A percentile compares a stretch with the other conserved stretches of the same genome.
These are phyloP conservation scores for Caenorhabditis panamensis DNA, from an alignment of 2,888 invertebrate species.

Conservation along the genomic window DNA sequence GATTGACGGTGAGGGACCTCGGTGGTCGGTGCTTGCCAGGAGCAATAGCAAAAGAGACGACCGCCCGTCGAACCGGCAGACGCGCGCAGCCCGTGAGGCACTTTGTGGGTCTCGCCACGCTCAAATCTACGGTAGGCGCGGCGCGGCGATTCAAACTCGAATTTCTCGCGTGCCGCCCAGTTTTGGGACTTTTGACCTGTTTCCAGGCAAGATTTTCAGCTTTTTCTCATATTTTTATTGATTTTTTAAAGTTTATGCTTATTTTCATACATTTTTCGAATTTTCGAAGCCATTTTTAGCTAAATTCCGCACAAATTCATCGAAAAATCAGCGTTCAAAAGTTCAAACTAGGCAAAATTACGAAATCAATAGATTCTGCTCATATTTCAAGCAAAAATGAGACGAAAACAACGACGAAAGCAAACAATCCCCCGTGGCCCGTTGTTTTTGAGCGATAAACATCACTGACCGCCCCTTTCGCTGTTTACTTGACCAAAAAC, in stretches of 20 bases:
- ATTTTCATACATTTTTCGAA: background rate
- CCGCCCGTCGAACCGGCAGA: conserved; percentile 54
- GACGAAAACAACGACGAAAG: conserved; percentile 13
- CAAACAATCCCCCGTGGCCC: conserved; percentile 9
- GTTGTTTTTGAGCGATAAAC: conserved; percentile 23
- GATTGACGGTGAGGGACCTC: conserved; percentile 56
- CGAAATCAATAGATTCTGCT: conserved; percentile 3
- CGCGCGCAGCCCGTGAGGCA: conserved; percentile 56
- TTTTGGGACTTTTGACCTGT: conserved; percentile 38
- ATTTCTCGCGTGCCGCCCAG: conserved; percentile 56
- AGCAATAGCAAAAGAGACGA: conserved; percentile 54
- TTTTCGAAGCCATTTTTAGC: background rate
- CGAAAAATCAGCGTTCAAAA: background rate
- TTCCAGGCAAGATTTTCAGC: conserved; percentile 4
- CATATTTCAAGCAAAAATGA: background rate
- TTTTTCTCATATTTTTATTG: conserved; percentile 1
- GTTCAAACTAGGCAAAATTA: background rate
- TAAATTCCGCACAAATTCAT: background rate
- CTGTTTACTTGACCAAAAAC: conserved; percentile 23
- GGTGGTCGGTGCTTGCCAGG: conserved; percentile 65
- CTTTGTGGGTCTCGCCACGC: conserved; percentile 50
- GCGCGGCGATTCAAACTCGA: conserved; percentile 58
- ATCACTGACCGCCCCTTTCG: conserved; percentile 5
- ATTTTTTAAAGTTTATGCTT: background rate
- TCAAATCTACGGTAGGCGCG: conserved; percentile 33